Base-by-base conservation (phyloP, 2,113 vertebrate genomes). In the Puma concolor region DNA sequence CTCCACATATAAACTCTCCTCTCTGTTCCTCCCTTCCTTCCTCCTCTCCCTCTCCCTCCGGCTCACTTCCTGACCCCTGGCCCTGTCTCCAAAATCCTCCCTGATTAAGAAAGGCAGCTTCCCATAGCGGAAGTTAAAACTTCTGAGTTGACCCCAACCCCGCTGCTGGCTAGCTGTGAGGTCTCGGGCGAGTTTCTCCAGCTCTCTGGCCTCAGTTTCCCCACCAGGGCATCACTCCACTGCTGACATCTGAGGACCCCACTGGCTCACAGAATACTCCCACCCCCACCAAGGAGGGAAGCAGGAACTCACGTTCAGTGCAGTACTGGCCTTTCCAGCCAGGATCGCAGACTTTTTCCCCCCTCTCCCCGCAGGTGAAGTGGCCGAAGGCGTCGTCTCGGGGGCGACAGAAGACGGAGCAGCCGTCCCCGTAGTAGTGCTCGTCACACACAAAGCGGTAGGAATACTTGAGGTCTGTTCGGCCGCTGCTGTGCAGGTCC, bases 321-420 rank as follows among this genome's bases (percentile, higher is more conserved):
- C 99, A 99, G 99, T 99, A 99, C 79, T 99, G 99, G 90, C 99
- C 99, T 95, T 99, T 99, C 99, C 99, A 99, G 98, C 99, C 99
- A 0, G 99, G 99, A 97, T 99, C 99, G 98, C 99, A 99, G 97
- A 99, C 99, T 93, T 99, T 99, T 97, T 99, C 99, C 1, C 99
- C 99, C 11, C 99, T 99, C 93, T 99, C 99, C 90, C 99, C 99
- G 0, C 99, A 99, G 92, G 99, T 99, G 98, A 99, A 99, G 98
- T 99, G 99, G 48, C 99, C 99, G 3, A 99, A 99, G 54, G 99
- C 99, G 16, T 99, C 99, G 0, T 99, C 99, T 29, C 99, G 97
- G 27, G 99, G 99, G 0, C 99, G 99, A 96, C 99, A 99, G 98
- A 99, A 99, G 86, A 99, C 99, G 0, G 99, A 99, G 98, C 99